A percentile compares a stretch with the other conserved stretches of the same genome.
phyloP scores from a whole-genome alignment of 2,888 invertebrate genomes.

The Lasioglossum zephyrum region DNA sequence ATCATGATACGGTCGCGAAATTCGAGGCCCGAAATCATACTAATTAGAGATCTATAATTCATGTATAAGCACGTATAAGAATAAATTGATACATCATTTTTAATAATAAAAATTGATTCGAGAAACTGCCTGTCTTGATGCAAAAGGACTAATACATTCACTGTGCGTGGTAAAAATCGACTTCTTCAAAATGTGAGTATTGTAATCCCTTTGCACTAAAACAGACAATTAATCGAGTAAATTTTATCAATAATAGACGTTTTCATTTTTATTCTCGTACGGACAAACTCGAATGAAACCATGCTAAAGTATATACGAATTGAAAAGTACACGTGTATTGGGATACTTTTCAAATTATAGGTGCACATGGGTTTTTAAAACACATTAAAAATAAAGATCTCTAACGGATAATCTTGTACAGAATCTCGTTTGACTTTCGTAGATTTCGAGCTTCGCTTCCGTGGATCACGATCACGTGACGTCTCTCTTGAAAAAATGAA shows the following conservation, averaged over 20 bases:
- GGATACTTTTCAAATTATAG: too few species aligned
- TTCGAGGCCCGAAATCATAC: conserved; percentile 1
- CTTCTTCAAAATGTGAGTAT: background rate
- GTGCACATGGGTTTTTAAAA: too few species aligned
- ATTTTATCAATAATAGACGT: background rate
- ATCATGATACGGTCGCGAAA: background rate
- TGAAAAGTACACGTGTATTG: background rate
- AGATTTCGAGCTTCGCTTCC: background rate
- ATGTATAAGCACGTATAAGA: background rate
- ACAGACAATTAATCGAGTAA: background rate
- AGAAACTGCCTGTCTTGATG: background rate
- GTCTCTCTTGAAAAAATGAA: background rate
- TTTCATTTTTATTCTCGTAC: background rate
- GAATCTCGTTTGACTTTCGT: background rate
- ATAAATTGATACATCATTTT: too few species aligned
- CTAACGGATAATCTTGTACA: background rate
- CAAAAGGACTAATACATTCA: background rate
- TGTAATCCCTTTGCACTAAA: background rate
- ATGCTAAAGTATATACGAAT: background rate
- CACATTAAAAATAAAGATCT: background rate
- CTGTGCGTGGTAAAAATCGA: background rate
- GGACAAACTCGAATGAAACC: background rate
- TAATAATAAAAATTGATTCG: background rate
- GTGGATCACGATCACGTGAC: conserved; percentile 1
- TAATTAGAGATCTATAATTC: background rate